Evolutionary conservation across 2,888 invertebrate genomes (phyloP), one percentile per base, ranked within the genome.

Genomic region (Cheilosia scutellata): DNA sequence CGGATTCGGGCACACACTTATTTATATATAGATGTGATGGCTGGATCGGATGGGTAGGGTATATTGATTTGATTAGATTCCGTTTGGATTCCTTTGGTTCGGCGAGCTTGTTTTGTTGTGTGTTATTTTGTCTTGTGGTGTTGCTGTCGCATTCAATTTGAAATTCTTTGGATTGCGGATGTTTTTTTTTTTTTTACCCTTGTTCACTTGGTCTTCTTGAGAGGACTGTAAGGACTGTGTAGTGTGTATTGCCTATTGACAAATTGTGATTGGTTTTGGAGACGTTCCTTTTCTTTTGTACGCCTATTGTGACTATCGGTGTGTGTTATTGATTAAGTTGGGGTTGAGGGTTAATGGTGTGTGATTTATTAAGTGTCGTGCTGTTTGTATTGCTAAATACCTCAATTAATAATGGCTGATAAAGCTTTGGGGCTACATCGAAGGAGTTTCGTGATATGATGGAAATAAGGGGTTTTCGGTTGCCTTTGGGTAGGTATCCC

Each of bases 361-460:
- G 82, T 86, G 86, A 82, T 86, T 86, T 86, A 82, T 86, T 76
- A 80, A 80, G 80, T 80, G 80, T 76, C 80, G 71, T 76, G 71
- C 80, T 86, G 86, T 86, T 86, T 86, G 86, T 82, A 80, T 77
- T 82, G 86, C 76, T 80, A 86, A 86, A 86, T 86, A 86, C 80
- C 80, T 72, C 86, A 82, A 86, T 86, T 86, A 86, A 86, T 86
- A 80, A 76, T 82, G 65, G 42, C 71, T 55, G 80, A 86, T 86
- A 76, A 71, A 70, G 79, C 70, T 68, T 47, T 20, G 49, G 63
- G 57, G 80, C 71, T 51, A 68, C n/a, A 42, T 60, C 31, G 31
- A 62, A 47, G 53, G 53, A 77, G 65, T 71, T 71, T 65, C 27
- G 65, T 47, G 75, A 75, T 75, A 60, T 60, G 16, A 20, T 47